Evolutionary conservation across 2,797 vertebrate species (phyloP).

Genomic region (Crenichthys baileyi): DNA sequence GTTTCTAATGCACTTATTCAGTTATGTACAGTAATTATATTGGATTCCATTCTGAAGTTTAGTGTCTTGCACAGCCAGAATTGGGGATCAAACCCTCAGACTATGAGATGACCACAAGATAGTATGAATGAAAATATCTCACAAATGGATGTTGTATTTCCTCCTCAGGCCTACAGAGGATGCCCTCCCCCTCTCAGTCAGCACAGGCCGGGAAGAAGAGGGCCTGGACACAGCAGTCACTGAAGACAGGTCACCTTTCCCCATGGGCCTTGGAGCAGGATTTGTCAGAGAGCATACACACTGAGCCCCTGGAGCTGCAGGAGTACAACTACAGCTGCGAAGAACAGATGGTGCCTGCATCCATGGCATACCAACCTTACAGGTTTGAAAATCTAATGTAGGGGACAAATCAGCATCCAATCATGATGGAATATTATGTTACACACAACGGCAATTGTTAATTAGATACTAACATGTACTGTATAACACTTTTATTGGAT

Average conservation of each 20-base stretch:
- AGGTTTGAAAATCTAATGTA: slow-evolving; percentile 66
- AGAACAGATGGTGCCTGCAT: slow-evolving; percentile 81
- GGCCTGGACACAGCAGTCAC: slow-evolving; percentile 24
- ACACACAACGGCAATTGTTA: not conserved
- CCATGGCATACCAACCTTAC: slow-evolving; percentile 68
- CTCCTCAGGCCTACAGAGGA: slow-evolving; percentile 70
- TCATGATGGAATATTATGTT: not conserved
- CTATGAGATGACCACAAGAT: not conserved
- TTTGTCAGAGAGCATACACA: slow-evolving; percentile 53
- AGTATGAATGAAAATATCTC: not conserved
- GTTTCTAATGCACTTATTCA: not conserved
- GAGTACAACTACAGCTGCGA: slow-evolving; percentile 70
- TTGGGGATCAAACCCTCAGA: not conserved
- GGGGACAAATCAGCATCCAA: not conserved
- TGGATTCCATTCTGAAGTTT: not conserved
- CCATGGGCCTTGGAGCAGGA: slow-evolving; percentile 71
- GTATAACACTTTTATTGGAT: not conserved
- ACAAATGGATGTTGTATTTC: slow-evolving; percentile 47
- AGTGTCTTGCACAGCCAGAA: not conserved
- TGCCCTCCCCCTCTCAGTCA: slow-evolving; percentile 60
- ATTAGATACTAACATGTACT: not conserved
- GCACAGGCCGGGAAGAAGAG: slow-evolving; percentile 27
- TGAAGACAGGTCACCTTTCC: slow-evolving; percentile 61
- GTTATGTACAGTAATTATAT: not conserved
- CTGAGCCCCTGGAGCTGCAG: slow-evolving; percentile 64